These are phyloP conservation scores for Atherix ibis DNA, from an alignment of 2,888 invertebrate genomes.

Conservation along the genomic window DNA sequence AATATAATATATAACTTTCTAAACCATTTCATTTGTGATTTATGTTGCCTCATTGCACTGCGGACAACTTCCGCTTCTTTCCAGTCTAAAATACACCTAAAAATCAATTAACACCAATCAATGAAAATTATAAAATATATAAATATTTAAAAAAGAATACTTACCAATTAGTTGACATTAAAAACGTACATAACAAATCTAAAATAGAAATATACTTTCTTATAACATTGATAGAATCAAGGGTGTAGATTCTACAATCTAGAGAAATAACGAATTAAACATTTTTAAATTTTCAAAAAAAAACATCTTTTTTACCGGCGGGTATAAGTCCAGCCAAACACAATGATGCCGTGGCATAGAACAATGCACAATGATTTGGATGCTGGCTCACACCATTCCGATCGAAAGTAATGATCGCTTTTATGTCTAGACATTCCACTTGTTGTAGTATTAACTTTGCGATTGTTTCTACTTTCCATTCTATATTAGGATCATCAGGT, in stretches of 20 bases:
- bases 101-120: slow-evolving; percentile 14
- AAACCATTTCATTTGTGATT: slow-evolving; percentile 93
- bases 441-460: slow-evolving; percentile 46
- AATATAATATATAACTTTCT: slow-evolving; percentile 73
- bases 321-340: slow-evolving; percentile 61
- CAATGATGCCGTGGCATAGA: slow-evolving; percentile 64
- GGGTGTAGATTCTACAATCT: slow-evolving; percentile 69
- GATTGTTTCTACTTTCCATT: slow-evolving; percentile 57
- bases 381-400: slow-evolving; percentile 85
- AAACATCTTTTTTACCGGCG: slow-evolving; percentile 37
- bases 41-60: slow-evolving; percentile 70
- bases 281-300: neutral
- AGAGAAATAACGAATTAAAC: slow-evolving; percentile 22
- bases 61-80: slow-evolving; percentile 43
- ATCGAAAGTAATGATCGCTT: slow-evolving; percentile 87
- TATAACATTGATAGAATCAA: slow-evolving; percentile 71
- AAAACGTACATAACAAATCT: slow-evolving; percentile 67
- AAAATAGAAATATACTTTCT: slow-evolving; percentile 74
- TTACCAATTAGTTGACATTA: slow-evolving; percentile 63
- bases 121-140: neutral
- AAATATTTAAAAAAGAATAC: slow-evolving; percentile 15
- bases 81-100: slow-evolving; percentile 50
- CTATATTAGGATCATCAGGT: slow-evolving; percentile 57
- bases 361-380: slow-evolving; percentile 77
- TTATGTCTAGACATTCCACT: slow-evolving; percentile 58